Conservation (phyloP, 2,888 invertebrate species). For the Argyra leucocephala region DNA sequence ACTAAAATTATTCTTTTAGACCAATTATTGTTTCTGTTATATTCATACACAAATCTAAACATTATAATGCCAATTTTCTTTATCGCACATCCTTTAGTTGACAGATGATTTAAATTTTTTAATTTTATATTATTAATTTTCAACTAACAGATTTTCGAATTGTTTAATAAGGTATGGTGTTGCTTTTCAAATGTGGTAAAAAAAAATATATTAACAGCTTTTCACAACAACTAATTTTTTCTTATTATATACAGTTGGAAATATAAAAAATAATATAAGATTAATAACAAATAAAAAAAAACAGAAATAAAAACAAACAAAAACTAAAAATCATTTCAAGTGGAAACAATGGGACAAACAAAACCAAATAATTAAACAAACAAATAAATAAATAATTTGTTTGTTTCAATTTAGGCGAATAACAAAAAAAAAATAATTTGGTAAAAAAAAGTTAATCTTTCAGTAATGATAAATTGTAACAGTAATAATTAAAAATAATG, state of each 20-base stretch:
- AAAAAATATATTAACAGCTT: background rate
- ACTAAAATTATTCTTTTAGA: too few species aligned
- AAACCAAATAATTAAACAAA: background rate
- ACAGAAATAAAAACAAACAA: background rate
- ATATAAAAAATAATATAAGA: too few species aligned
- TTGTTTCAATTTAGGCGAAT: background rate
- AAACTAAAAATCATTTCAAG: background rate
- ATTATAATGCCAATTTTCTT: too few species aligned
- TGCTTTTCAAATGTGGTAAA: background rate
- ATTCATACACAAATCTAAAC: too few species aligned
- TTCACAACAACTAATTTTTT: background rate
- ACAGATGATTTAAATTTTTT: too few species aligned
- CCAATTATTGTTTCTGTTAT: too few species aligned
- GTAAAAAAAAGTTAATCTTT: background rate
- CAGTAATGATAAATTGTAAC: background rate
- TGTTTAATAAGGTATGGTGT: background rate
- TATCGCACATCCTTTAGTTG: too few species aligned
- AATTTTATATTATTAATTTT: too few species aligned
- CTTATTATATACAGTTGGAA: background rate
- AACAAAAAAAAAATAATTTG: background rate
- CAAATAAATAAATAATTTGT: background rate
- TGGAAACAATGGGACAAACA: background rate
- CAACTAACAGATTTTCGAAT: background rate
- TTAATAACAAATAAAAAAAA: too few species aligned
- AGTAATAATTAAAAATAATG: background rate